Percentiles rank a stretch among this genome's conserved stretches.
phyloP scores from a whole-genome alignment of 2,888 invertebrate species.

The Galerucella nymphaeae region DNA sequence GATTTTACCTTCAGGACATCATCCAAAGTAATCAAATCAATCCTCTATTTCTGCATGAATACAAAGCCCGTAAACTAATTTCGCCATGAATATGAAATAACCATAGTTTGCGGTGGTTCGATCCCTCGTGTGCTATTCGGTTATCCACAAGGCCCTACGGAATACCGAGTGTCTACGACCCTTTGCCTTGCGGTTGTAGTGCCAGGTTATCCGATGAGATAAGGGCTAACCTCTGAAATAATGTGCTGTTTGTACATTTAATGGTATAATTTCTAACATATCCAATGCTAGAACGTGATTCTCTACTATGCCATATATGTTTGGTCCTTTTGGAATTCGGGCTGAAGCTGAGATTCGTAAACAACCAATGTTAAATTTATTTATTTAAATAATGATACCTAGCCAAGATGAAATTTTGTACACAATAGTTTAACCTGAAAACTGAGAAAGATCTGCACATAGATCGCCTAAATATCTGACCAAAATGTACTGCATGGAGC shows the following conservation, averaged over 20 bases:
- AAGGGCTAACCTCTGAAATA: conserved; percentile 33
- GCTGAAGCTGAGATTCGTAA: no score
- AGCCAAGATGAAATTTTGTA: no score
- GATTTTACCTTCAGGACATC: no score
- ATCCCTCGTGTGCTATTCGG: conserved; percentile 34
- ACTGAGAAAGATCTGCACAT: no score
- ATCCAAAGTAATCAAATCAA: conserved; percentile 13
- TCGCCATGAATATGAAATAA: conserved; percentile 35
- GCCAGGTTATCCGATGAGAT: conserved; percentile 34
- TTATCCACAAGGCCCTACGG: conserved; percentile 24
- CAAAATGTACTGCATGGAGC: no score
- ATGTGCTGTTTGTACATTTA: conserved; percentile 34
- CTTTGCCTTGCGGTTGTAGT: conserved; percentile 22
- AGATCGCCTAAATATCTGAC: no score
- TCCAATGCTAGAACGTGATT: conserved; percentile 23
- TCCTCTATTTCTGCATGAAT: conserved; percentile 21
- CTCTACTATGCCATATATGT: conserved; percentile 20
- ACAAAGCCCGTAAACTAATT: conserved; percentile 20
- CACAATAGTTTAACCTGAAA: no score
- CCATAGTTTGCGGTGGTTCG: conserved; percentile 27
- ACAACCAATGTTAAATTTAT: no score
- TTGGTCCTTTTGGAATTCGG: neutral
- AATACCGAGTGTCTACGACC: conserved; percentile 18
- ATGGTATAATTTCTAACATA: conserved; percentile 29
- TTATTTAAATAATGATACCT: no score